Percentiles rank a stretch among this genome's conserved stretches.
phyloP scores from a whole-genome alignment of 2,888 invertebrate genomes.

The Pammene aurita region DNA sequence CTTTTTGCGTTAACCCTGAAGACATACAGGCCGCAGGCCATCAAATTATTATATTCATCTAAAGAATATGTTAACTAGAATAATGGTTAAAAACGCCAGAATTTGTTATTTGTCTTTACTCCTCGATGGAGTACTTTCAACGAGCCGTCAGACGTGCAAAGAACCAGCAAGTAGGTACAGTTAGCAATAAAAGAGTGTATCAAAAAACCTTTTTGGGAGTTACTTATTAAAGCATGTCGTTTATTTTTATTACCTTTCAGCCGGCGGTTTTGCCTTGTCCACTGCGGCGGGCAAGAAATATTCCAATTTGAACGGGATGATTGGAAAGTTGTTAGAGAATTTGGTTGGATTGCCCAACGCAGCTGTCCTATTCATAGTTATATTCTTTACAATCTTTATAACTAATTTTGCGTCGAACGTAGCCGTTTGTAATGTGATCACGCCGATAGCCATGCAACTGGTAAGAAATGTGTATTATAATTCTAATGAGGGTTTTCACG shows the following conservation, averaged over 20 bases:
- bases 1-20: background rate
- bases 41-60: no score
- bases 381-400: slow-evolving; percentile 57
- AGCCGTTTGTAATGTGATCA: slow-evolving; percentile 64
- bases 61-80: no score
- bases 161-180: no score
- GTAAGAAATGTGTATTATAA: slow-evolving; percentile 50
- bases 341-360: slow-evolving; percentile 22
- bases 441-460: slow-evolving; percentile 68
- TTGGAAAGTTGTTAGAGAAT: slow-evolving; percentile 12
- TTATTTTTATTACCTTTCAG: slow-evolving; percentile 25
- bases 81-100: no score
- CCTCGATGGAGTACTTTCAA: no score
- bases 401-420: slow-evolving; percentile 75
- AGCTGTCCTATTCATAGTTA: slow-evolving; percentile 35
- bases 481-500: no score
- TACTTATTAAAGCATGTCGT: no score
- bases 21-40: no score
- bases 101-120: no score
- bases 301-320: slow-evolving; percentile 38
- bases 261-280: slow-evolving; percentile 43
- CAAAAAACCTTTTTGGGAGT: no score
- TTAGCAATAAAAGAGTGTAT: no score
- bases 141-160: no score
- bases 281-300: slow-evolving; percentile 34